phyloP scores from a whole-genome alignment of 30 jellyfish, hydroid and myxozoan species.

The Cassiopea xamachana region DNA sequence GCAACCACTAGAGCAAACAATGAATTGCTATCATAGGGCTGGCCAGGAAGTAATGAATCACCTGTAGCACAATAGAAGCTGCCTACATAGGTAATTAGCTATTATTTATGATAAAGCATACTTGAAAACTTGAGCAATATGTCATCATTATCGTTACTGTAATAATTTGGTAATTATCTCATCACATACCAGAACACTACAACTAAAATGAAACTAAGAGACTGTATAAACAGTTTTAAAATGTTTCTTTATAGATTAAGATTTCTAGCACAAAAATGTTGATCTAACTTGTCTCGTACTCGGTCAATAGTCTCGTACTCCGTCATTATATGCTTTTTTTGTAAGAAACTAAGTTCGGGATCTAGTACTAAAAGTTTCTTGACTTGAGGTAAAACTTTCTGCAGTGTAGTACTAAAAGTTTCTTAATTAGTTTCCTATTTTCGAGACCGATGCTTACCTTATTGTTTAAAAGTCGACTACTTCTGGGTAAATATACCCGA shows the following conservation, averaged over 20 bases:
- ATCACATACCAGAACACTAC: not conserved
- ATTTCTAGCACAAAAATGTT: too few relatives aligned
- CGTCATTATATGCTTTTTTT: too few relatives aligned
- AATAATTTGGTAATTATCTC: conserved; percentile 33
- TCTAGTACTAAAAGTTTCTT: too few relatives aligned
- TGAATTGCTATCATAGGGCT: not conserved
- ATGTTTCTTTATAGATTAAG: not conserved
- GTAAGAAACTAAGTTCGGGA: too few relatives aligned
- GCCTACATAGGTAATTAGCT: not conserved
- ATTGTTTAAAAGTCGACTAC: too few relatives aligned
- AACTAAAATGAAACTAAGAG: conserved; percentile 18
- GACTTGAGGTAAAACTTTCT: too few relatives aligned
- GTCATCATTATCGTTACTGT: conserved; percentile 34
- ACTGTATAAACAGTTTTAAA: not conserved
- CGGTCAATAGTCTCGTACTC: too few relatives aligned
- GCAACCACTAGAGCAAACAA: not conserved
- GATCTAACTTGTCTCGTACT: too few relatives aligned
- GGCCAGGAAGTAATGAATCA: conserved; percentile 20
- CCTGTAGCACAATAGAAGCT: not conserved
- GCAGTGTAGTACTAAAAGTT: too few relatives aligned
- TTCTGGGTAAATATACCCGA: too few relatives aligned
- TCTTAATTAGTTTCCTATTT: too few relatives aligned
- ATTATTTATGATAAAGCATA: not conserved
- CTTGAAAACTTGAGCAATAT: not conserved
- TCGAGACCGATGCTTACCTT: too few relatives aligned